Percentiles rank a stretch among this genome's conserved stretches.
phyloP scores from a whole-genome alignment of 2,888 invertebrate genomes.

The Lumbricus terrestris region DNA sequence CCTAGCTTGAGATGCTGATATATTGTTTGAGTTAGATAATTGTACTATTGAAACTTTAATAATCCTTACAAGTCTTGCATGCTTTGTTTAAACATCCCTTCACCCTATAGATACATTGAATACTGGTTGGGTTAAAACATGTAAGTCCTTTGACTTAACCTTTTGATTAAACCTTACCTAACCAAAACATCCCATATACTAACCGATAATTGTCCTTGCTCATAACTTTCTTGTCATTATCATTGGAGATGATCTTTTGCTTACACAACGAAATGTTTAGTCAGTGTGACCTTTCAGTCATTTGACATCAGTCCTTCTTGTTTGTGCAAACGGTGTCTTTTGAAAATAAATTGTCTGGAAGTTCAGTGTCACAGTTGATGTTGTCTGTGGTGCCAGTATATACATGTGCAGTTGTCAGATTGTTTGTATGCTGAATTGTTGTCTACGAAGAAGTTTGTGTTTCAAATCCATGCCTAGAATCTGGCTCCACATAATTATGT shows the following conservation, averaged over 20 bases:
- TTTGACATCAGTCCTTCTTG: background rate
- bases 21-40: background rate
- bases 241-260: background rate
- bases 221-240: background rate
- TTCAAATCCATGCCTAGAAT: too few relatives aligned
- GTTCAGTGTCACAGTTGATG: background rate
- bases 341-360: background rate
- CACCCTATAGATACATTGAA: background rate
- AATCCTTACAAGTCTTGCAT: background rate
- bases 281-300: background rate
- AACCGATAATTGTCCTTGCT: background rate
- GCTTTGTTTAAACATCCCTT: too few relatives aligned
- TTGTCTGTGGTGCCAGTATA: background rate
- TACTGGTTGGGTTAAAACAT: background rate
- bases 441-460: too few relatives aligned
- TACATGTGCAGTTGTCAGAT: too few relatives aligned
- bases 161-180: background rate
- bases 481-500: too few relatives aligned
- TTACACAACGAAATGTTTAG: background rate
- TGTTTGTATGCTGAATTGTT: too few relatives aligned
- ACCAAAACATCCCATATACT: background rate
- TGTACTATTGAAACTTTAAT: background rate
- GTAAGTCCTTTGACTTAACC: background rate
- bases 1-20: background rate
- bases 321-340: background rate